Conservation (phyloP, 2,888 invertebrate species). For the Dastarcus helophoroides region DNA sequence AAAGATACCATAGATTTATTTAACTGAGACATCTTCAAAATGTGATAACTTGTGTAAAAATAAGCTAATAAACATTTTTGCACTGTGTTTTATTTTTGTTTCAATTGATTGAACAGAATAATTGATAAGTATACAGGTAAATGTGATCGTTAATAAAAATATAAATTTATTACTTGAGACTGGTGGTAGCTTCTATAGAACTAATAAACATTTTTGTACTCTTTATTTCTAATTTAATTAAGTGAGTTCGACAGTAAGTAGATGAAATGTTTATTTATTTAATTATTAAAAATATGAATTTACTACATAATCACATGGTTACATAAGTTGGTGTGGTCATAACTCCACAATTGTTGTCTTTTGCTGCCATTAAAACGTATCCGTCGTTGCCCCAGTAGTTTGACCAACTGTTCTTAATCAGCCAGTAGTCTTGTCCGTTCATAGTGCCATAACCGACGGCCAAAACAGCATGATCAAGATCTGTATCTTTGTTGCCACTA, state of each 20-base stretch:
- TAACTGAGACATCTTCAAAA: conserved; percentile 6
- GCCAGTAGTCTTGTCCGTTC: conserved; percentile 79
- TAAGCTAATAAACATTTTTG: conserved; percentile 15
- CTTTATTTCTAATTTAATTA: conserved; percentile 6
- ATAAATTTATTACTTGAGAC: neutral
- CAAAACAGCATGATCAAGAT: conserved; percentile 85
- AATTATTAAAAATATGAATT: neutral
- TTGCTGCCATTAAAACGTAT: conserved; percentile 81
- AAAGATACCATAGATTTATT: conserved; percentile 4
- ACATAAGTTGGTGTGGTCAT: conserved; percentile 78
- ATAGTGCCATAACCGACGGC: conserved; percentile 85
- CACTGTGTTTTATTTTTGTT: conserved; percentile 8
- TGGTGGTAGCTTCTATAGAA: neutral
- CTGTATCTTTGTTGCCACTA: conserved; percentile 63
- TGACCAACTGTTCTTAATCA: conserved; percentile 94
- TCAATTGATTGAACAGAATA: too few relatives aligned
- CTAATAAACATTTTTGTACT: neutral
- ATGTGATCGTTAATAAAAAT: too few relatives aligned
- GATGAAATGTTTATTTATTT: too few relatives aligned
- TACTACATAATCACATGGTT: conserved; percentile 48
- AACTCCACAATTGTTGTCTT: conserved; percentile 90
- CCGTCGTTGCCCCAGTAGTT: conserved; percentile 97
- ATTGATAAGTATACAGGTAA: too few relatives aligned
- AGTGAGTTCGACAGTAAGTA: neutral
- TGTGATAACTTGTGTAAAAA: conserved; percentile 17